Evolutionary conservation across 2,113 vertebrate species (phyloP).

Genomic region (Lota lota): DNA sequence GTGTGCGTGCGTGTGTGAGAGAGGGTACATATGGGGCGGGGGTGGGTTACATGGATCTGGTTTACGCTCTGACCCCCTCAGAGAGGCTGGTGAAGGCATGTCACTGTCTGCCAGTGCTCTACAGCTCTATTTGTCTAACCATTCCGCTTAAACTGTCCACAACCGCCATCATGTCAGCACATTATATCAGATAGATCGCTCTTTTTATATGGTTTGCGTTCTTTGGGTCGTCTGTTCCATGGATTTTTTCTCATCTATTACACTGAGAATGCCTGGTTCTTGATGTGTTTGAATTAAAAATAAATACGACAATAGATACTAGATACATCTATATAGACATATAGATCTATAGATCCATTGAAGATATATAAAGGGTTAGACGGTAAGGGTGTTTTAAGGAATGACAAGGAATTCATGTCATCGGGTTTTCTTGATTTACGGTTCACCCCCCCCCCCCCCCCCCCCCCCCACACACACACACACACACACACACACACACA

Average conservation of each 20-base stretch:
- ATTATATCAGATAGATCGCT: no score
- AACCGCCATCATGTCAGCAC: neutral
- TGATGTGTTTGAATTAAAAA: no score
- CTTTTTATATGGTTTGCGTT: no score
- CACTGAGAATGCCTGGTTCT: no score
- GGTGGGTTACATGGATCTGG: slow-evolving; percentile 12
- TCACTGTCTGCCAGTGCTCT: slow-evolving; percentile 24
- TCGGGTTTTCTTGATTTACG: slow-evolving; percentile 43
- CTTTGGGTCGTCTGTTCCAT: no score
- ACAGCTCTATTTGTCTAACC: neutral
- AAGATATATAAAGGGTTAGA: no score
- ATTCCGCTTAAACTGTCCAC: neutral
- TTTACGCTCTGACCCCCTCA: slow-evolving; percentile 29
- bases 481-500: neutral
- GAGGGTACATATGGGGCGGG: neutral
- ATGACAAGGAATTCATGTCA: neutral
- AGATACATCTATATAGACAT: no score
- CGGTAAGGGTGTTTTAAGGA: no score
- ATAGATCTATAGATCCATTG: no score
- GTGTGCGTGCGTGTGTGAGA: neutral
- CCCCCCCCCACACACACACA: neutral
- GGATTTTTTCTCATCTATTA: no score
- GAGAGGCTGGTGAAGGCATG: neutral
- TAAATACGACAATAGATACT: no score
- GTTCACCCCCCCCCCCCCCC: slow-evolving; percentile 35